Evolutionary conservation across 2,797 vertebrate species (phyloP).

Genomic region (Graptemys geographica): DNA sequence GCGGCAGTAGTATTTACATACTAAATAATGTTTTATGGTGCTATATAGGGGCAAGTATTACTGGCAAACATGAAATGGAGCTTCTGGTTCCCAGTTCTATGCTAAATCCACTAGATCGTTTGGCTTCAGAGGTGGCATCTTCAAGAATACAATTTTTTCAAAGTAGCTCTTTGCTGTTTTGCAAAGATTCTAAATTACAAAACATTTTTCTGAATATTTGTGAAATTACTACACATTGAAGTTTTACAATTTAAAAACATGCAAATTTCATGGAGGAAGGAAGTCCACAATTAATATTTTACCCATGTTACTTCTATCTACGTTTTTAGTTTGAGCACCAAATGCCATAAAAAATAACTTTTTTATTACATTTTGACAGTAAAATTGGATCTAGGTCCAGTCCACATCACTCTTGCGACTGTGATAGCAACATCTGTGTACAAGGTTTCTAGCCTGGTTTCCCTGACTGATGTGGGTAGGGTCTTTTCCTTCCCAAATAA

Average conservation of each 20-base stretch:
- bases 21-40: neutral
- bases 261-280: neutral
- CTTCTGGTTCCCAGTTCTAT: neutral
- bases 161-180: conserved; percentile 3
- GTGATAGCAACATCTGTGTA: neutral
- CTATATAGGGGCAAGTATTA: neutral
- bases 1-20: neutral
- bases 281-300: neutral
- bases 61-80: neutral
- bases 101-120: neutral
- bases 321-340: conserved; percentile 35
- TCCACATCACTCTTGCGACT: neutral
- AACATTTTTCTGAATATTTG: neutral
- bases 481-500: neutral
- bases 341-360: neutral
- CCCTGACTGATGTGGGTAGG: neutral
- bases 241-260: neutral
- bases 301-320: conserved; percentile 4
- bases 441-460: neutral
- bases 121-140: neutral
- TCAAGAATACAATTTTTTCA: neutral
- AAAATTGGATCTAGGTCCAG: neutral
- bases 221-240: neutral
- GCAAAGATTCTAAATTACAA: neutral
- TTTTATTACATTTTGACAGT: neutral